Conservation (phyloP, 2,888 invertebrate genomes). For the Phrixothrix hirtus region DNA sequence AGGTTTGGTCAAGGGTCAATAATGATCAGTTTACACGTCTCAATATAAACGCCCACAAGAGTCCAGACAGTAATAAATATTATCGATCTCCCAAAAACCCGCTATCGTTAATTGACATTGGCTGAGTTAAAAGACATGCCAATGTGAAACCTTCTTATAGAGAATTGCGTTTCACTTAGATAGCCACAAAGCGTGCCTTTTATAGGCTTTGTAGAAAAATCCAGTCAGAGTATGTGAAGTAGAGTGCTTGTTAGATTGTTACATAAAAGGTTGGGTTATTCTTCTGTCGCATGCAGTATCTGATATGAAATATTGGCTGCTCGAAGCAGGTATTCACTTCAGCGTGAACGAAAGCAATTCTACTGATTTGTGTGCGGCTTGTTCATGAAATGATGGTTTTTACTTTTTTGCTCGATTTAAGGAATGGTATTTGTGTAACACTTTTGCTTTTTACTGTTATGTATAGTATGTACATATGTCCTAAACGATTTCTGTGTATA, state of each 20-base stretch:
- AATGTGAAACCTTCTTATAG: conserved; percentile 5
- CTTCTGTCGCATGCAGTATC: conserved; percentile 45
- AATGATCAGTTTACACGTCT: conserved; percentile 53
- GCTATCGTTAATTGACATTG: conserved; percentile 21
- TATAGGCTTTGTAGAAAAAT: conserved; percentile 25
- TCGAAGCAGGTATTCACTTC: conserved; percentile 45
- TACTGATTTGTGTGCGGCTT: conserved; percentile 50
- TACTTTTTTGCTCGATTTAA: conserved; percentile 1
- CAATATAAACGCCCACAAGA: conserved; percentile 50
- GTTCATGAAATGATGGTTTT: conserved; percentile 38
- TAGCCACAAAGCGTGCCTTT: conserved; percentile 23
- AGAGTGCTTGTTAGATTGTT: conserved; percentile 28
- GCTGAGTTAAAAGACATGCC: conserved; percentile 17
- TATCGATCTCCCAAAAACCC: conserved; percentile 40
- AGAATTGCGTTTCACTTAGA: conserved; percentile 16
- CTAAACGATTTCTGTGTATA: too few species aligned
- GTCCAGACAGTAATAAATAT: conserved; percentile 49
- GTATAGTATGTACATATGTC: too few species aligned
- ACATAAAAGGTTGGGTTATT: conserved; percentile 38
- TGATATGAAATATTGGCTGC: conserved; percentile 46
- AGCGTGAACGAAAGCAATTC: conserved; percentile 47
- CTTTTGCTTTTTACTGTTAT: too few species aligned
- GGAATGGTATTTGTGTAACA: too few species aligned
- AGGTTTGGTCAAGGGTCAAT: conserved; percentile 50
- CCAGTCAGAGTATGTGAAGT: conserved; percentile 23